These are phyloP conservation scores for Chaetophractus vellerosus DNA, from an alignment of 2,797 vertebrate genomes.

Conservation along the genomic window DNA sequence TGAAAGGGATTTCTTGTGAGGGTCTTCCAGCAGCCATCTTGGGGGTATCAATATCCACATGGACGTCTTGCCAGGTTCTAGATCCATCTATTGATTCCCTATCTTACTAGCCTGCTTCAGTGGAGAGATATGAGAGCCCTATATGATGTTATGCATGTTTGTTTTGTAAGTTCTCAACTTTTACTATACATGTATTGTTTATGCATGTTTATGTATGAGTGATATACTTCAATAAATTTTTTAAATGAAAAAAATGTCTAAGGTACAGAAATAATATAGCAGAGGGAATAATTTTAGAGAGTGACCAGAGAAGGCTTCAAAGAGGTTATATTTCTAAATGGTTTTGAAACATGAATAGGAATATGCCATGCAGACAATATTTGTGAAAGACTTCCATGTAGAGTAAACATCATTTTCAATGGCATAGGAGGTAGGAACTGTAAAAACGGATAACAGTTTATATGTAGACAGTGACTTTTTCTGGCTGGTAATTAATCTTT, in stretches of 20 bases:
- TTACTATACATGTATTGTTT: no score
- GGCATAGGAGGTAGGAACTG: not conserved
- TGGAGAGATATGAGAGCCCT: no score
- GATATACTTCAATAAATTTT: no score
- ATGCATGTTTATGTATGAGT: no score
- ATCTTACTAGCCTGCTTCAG: no score
- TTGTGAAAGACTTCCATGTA: not conserved
- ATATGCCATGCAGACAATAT: not conserved
- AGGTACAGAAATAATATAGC: not conserved
- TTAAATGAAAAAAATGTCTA: not conserved
- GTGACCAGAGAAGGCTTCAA: not conserved
- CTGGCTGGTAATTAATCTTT: not conserved
- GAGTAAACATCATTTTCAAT: slow-evolving; percentile 28
- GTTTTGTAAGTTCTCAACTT: no score
- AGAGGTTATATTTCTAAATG: not conserved
- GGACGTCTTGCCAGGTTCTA: no score
- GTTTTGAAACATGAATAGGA: not conserved
- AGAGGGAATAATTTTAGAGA: not conserved
- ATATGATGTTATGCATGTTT: no score
- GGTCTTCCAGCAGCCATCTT: no score
- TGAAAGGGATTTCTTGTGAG: no score
- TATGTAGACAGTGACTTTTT: not conserved
- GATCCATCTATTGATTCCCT: no score
- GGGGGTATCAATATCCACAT: no score
- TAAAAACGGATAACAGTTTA: not conserved